Evolutionary conservation across 2,797 vertebrate genomes (phyloP), one percentile per base, ranked within the genome.

Genomic region (Xenops minutus): DNA sequence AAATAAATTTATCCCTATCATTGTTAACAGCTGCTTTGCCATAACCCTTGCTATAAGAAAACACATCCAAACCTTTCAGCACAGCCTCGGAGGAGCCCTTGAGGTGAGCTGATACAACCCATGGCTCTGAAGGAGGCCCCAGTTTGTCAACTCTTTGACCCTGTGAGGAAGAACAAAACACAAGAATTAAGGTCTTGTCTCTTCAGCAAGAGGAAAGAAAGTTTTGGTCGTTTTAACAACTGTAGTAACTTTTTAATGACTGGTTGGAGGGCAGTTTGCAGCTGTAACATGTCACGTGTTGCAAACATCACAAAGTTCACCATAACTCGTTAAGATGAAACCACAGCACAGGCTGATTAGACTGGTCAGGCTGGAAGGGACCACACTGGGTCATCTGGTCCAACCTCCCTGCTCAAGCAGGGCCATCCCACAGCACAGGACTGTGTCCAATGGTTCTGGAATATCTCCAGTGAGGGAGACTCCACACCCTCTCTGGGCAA

Each of bases 121-220:
- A 98, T 26, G 97, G 97, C 14, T 97, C 97, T 76, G 94, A 96
- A 4, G 97, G 96, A 36, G 88, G 44, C 1, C 98, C 98, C 83
- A 98, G 59, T 39, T 89, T 93, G 22, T 96, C 94, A 68, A 98
- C 92, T 76, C 92, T 96, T 81, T 62, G 91, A 82, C 97, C 97
- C 98, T 98, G 44, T 17, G 12, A 93, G 41, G n/a, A 90, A 85
- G 26, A 81, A 44, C 4, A 84, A 78, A 68, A 61, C 5, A 63
- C 16, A 85, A 79, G 30, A 52, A 56, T 78, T 81, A 61, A 54
- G 34, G 12, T 56, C 7, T 41, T 76, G 7, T 49, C 32, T 61
- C 46, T 11, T 80, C 34, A 63, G 13, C 22, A 55, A 63, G 23
- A 48, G 2, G 21, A 72, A 83, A 34, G 32, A 32, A 84, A 71